Percentiles rank a stretch among this genome's conserved stretches.
Evolutionary conservation across 2,113 vertebrate genomes (phyloP).

Genomic region (Dendropsophus ebraccatus): DNA sequence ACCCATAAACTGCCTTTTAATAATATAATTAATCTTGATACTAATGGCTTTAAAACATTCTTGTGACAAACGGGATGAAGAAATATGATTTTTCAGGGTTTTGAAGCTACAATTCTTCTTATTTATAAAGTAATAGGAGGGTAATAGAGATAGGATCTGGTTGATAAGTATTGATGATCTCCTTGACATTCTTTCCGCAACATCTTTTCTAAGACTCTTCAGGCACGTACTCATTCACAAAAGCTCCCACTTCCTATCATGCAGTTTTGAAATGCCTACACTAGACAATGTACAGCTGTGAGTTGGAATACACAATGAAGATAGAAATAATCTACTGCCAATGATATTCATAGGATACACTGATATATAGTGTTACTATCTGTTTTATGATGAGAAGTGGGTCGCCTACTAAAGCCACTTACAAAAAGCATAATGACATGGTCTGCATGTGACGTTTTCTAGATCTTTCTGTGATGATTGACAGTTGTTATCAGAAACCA

Average conservation of each 20-base stretch:
- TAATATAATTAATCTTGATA: conserved; percentile 17
- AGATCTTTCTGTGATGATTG: too few relatives aligned
- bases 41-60: conserved; percentile 21
- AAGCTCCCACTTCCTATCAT: not conserved
- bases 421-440: too few relatives aligned
- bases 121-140: conserved; percentile 1
- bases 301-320: not conserved
- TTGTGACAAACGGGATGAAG: not conserved
- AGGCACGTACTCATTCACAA: not conserved
- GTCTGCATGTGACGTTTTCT: too few relatives aligned
- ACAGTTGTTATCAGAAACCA: too few relatives aligned
- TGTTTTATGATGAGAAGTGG: not conserved
- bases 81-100: not conserved
- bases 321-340: not conserved
- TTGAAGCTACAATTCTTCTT: conserved; percentile 4
- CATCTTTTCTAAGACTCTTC: not conserved
- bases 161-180: conserved; percentile 17
- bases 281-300: not conserved
- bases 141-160: not conserved
- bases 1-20: conserved; percentile 20
- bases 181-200: not conserved
- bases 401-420: too few relatives aligned
- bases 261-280: not conserved
- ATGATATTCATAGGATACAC: not conserved
- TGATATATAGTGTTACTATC: too few relatives aligned